phyloP scores from a whole-genome alignment of 2,113 vertebrate species.

The Dipodomys spectabilis region DNA sequence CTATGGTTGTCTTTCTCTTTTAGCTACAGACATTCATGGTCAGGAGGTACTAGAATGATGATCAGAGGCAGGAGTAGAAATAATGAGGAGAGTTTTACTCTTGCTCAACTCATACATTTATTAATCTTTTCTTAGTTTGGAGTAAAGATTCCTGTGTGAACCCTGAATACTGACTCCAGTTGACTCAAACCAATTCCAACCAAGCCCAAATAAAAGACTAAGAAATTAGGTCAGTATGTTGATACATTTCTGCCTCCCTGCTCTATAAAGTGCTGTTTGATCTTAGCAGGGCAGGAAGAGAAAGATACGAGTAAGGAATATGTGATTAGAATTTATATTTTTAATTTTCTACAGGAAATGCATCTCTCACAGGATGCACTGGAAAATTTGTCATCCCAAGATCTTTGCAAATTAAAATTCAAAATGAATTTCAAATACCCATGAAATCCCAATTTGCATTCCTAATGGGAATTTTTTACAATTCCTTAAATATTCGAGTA shows the following conservation, averaged over 20 bases:
- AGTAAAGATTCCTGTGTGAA: neutral
- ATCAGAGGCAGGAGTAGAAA: neutral
- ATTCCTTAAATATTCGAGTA: conserved; percentile 37
- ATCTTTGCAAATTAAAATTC: conserved; percentile 65
- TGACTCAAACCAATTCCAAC: conserved; percentile 3
- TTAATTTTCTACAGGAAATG: conserved; percentile 57
- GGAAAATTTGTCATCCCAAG: conserved; percentile 28
- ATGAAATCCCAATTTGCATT: conserved; percentile 53
- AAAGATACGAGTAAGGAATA: neutral
- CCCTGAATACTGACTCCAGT: neutral
- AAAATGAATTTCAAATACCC: neutral
- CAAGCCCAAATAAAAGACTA: neutral
- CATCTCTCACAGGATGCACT: conserved; percentile 1
- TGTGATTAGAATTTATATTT: conserved; percentile 34
- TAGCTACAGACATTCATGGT: neutral
- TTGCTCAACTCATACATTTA: neutral
- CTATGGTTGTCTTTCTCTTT: neutral
- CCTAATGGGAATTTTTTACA: conserved; percentile 52
- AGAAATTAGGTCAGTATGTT: conserved; percentile 1
- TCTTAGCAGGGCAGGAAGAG: neutral
- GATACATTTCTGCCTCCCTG: neutral
- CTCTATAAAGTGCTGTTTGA: neutral
- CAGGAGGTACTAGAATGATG: neutral
- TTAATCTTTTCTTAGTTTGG: neutral
- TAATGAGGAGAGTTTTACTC: neutral